These are phyloP conservation scores for Todiramphus chloris DNA, from an alignment of 2,113 vertebrate genomes.

Conservation along the genomic window DNA sequence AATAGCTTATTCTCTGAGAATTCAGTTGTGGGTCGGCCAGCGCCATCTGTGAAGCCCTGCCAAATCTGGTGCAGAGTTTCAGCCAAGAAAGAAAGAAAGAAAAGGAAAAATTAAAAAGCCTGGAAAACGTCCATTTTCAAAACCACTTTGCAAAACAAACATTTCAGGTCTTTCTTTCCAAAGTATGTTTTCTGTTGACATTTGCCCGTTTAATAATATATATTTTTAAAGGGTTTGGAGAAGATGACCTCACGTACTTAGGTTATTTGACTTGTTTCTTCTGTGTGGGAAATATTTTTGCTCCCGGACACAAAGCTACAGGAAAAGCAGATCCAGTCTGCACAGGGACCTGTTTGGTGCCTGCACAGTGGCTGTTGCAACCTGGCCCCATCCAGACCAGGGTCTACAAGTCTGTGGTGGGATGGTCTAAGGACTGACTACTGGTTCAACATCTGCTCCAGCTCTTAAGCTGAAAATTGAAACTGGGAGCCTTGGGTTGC, in stretches of 20 bases:
- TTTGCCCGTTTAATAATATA: neutral
- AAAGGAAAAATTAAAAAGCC: slow-evolving; percentile 43
- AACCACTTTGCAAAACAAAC: slow-evolving; percentile 57
- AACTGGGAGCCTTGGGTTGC: neutral
- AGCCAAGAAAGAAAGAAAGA: slow-evolving; percentile 46
- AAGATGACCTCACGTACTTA: neutral
- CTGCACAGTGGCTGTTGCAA: neutral
- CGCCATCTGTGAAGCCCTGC: slow-evolving; percentile 54
- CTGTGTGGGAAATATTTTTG: neutral
- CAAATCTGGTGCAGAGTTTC: slow-evolving; percentile 41
- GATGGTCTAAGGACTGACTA: neutral
- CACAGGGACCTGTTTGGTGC: neutral
- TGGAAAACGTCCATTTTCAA: slow-evolving; percentile 17
- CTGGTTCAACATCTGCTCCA: fast-evolving
- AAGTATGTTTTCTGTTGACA: neutral
- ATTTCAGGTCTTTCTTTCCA: slow-evolving; percentile 33
- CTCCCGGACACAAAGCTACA: neutral
- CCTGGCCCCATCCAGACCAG: neutral
- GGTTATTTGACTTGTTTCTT: neutral
- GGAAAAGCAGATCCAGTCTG: neutral
- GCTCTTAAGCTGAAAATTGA: neutral
- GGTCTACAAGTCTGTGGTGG: neutral
- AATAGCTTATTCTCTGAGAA: slow-evolving; percentile 62
- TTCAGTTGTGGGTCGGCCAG: slow-evolving; percentile 34
- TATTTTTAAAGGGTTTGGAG: neutral